These are phyloP conservation scores for Pedetes capensis DNA, from an alignment of 2,113 vertebrate species.

Conservation along the genomic window DNA sequence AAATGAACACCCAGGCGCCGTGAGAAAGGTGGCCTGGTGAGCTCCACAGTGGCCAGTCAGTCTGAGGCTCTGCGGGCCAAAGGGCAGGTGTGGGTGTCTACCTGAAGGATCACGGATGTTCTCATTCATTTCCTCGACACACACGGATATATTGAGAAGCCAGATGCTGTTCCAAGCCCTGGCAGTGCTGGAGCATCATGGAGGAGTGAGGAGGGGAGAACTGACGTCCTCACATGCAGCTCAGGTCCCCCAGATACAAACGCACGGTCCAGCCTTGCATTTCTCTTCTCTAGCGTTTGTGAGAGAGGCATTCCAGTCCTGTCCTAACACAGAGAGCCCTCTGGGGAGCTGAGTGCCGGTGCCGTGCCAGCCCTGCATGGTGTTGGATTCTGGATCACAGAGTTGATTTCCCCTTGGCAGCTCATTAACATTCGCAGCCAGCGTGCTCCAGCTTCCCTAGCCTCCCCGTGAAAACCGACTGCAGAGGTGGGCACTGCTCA, in stretches of 20 bases:
- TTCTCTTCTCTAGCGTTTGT: constrained; percentile 30
- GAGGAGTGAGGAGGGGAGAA: not conserved
- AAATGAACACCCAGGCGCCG: not conserved
- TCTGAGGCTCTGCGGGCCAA: not conserved
- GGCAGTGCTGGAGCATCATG: not conserved
- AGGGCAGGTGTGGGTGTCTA: not conserved
- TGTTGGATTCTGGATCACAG: constrained; percentile 49
- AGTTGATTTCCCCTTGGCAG: constrained; percentile 74
- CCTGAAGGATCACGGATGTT: not conserved
- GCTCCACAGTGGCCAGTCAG: fast-evolving
- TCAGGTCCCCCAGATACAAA: not conserved
- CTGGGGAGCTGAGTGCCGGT: constrained; percentile 59
- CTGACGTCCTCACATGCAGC: not conserved
- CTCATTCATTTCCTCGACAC: no score
- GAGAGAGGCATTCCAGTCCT: constrained; percentile 34
- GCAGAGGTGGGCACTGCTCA: constrained; percentile 70
- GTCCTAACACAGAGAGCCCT: constrained; percentile 65
- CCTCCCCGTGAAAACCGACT: constrained; percentile 50
- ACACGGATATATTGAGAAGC: not conserved
- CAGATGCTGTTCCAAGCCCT: not conserved
- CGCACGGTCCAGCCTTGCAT: not conserved
- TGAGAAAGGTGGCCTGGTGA: no score
- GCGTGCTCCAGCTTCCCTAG: constrained; percentile 54
- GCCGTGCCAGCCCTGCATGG: constrained; percentile 65
- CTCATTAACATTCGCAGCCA: constrained; percentile 75